Evolutionary conservation across 2,888 invertebrate genomes (phyloP), one percentile per base, ranked within the genome.

Genomic region (Bibio marci): DNA sequence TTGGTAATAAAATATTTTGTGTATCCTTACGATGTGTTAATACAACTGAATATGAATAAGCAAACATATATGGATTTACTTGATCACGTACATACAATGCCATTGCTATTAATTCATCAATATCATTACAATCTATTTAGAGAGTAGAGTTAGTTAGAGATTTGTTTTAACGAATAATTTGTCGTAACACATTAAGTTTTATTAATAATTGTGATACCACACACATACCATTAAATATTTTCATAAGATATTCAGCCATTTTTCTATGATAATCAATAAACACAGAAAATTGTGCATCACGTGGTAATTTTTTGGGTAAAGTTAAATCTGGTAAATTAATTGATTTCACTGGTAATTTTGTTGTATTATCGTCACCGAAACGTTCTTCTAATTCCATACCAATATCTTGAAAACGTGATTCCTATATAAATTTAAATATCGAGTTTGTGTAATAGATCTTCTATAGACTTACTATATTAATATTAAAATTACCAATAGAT

Each of bases 21-120:
- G 76, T 76, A 50, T 78, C 78, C 2, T 56, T 55, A 10, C 68
- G 60, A 63, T 83, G 80, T 47, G 81, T 62, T 30, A 86, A 56
- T 0, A 81, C 80, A 17, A 86, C 80, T 2, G 82, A 79, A 25
- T 76, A 66, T 18, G 78, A 74, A 54, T 86, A 86, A 55, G 82
- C 77, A 61, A 80, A 88, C 49, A 88, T 58, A 45, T 77, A 75
- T 0, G 85, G 76, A 59, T 88, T 88, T 4, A 85, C 61, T 31
- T 78, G 71, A 47, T 78, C 78, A 31, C 82, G 69, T 22, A 76
- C 70, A 50, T 67, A 83, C 12, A 74, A 74, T 28, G 80, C 72
- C 19, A 77, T 68, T 1, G 80, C 73, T 33, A 76, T 55, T 38
- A 80, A 68, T 28, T 78, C 72, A 17, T 77, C 71, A n/a, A 71